Percentiles rank a stretch among this genome's conserved stretches.
phyloP scores from a whole-genome alignment of 2,113 vertebrate species.

The Mesembrinibis cayennensis region DNA sequence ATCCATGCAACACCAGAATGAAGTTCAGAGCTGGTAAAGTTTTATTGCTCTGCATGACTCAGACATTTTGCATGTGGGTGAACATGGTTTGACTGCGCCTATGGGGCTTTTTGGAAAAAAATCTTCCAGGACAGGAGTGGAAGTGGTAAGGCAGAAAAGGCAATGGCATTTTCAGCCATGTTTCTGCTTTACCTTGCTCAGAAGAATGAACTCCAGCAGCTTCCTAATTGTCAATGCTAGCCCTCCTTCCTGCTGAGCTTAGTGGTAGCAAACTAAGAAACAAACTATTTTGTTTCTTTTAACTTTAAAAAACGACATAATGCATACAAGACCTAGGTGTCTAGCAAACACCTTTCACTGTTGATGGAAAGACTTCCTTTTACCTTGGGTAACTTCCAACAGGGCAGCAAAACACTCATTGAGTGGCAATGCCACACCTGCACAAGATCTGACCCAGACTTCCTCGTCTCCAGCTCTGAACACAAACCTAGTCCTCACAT shows the following conservation, averaged over 20 bases:
- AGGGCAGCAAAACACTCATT: not conserved
- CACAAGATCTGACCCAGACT: not conserved
- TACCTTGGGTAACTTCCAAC: not conserved
- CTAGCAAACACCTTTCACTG: not conserved
- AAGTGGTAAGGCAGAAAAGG: not conserved
- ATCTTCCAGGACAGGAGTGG: not conserved
- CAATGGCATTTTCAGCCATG: not conserved
- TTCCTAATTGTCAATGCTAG: not conserved
- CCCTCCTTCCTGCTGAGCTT: not conserved
- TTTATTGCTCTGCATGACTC: not conserved
- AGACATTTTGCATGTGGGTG: not conserved
- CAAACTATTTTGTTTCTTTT: not conserved
- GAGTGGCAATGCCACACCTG: not conserved
- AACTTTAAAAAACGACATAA: no score
- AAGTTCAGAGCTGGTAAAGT: not conserved
- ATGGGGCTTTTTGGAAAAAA: not conserved
- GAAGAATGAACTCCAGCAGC: not conserved
- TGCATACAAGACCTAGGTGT: not conserved
- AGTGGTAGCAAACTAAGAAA: no score
- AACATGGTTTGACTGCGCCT: not conserved
- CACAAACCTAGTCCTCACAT: accelerated
- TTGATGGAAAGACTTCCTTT: not conserved
- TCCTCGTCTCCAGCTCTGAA: not conserved
- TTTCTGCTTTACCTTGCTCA: not conserved
- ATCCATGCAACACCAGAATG: not conserved